Evolutionary conservation across 2,113 vertebrate species (phyloP).

Genomic region (Dolichotis patagonum): DNA sequence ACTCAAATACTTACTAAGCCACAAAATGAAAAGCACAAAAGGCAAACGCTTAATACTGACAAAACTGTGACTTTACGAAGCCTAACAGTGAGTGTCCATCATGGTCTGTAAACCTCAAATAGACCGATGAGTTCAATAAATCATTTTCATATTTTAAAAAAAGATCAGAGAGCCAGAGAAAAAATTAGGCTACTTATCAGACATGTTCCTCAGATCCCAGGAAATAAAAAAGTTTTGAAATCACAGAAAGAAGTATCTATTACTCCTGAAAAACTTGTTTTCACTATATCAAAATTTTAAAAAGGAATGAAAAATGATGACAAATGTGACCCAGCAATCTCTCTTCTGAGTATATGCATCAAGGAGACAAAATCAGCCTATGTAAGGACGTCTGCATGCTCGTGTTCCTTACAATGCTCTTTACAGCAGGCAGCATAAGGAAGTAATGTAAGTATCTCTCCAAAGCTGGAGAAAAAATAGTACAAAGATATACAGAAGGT

Average conservation of each 20-base stretch:
- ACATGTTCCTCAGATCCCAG: neutral
- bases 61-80: neutral
- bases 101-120: neutral
- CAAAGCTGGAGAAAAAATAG: neutral
- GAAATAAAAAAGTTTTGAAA: slow-evolving; percentile 24
- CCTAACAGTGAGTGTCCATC: neutral
- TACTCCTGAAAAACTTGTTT: neutral
- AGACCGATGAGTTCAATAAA: neutral
- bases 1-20: neutral
- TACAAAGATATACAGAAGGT: neutral
- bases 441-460: neutral
- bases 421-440: neutral
- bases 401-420: neutral
- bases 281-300: slow-evolving; percentile 9
- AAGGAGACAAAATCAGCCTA: neutral
- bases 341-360: neutral
- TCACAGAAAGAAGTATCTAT: neutral
- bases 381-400: neutral
- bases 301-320: neutral
- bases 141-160: neutral
- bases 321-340: neutral
- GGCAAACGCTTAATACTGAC: neutral
- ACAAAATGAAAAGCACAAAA: neutral
- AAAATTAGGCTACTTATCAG: neutral
- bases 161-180: neutral